Base-by-base conservation (phyloP, 2,797 vertebrate species). In the Mus caroli region DNA sequence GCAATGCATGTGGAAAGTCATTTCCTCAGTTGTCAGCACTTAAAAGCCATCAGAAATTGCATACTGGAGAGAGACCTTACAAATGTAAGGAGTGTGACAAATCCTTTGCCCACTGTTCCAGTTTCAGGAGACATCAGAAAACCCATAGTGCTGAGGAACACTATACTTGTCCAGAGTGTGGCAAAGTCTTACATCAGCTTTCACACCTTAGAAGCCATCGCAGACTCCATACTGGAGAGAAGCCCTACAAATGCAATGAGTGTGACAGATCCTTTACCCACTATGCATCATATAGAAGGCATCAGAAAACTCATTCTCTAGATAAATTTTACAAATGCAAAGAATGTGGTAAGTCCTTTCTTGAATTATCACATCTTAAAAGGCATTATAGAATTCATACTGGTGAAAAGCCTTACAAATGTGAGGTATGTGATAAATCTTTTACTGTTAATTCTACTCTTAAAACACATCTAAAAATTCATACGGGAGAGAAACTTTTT, bases 321-420 rank as follows among this genome's bases (percentile, higher is more conserved):
- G 93, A 94, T 34, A 90, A 84, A 26, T 43, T 71, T 15, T 77
- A 50, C 34, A 76, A 83, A 73, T 90, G 87, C 60, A 31, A 20
- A 11, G 77, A 76, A 28, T 86, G 83, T 86, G 62, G 67, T 64
- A 86, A 86, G 20, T 86, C 62, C 20, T 86, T 86, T 69, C n/a
- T 64, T 20, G 46, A 67, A 37, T 71, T 46, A 20, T 69, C 46
- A 26, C 43, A 86, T 69, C 83, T 86, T 69, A 86, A 46, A 86
- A 86, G 43, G 9, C 92, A 94, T 83, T 54, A 94, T 6, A 93
- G 40, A 80, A 92, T 95, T 43, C 96, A 97, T 28, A 92, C 94
- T 58, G 95, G 92, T 26, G 96, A 97, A 58, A 96, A 56, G 88
- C 85, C 84, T 20, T 93, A 88, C 40, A 80, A 24, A 46, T 93